Conservation (phyloP, 2,888 invertebrate species). For the Oxystoma pomonae region DNA sequence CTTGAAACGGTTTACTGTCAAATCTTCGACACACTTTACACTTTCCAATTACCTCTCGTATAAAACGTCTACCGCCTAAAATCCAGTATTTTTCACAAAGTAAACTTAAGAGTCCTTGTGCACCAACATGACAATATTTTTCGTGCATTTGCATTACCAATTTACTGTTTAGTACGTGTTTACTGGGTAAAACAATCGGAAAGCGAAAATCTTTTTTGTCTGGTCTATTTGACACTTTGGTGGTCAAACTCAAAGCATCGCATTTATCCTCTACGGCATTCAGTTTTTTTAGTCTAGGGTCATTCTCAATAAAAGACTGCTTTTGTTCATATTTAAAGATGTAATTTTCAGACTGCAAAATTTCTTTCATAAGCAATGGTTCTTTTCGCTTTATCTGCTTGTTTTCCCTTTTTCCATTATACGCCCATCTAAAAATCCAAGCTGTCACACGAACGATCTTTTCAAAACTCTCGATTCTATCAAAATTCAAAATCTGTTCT, state of each 20-base stretch:
- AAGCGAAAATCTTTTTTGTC: slow-evolving; percentile 17
- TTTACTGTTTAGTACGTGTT: slow-evolving; percentile 14
- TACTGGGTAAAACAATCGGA: slow-evolving; percentile 20
- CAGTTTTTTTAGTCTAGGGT: neutral
- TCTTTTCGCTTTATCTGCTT: neutral
- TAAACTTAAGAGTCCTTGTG: slow-evolving; percentile 25
- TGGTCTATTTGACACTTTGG: slow-evolving; percentile 12
- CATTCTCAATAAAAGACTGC: slow-evolving; percentile 10
- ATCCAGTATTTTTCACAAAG: slow-evolving; percentile 30
- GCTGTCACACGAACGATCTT: neutral
- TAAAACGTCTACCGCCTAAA: slow-evolving; percentile 23
- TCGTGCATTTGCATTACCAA: slow-evolving; percentile 19
- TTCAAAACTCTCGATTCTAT: neutral
- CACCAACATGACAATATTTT: slow-evolving; percentile 21
- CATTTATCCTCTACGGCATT: neutral
- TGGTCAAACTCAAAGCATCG: neutral
- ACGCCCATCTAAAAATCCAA: neutral
- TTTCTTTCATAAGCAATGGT: neutral
- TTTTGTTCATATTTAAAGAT: neutral
- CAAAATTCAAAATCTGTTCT: neutral
- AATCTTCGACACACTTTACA: slow-evolving; percentile 28
- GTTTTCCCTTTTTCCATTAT: neutral
- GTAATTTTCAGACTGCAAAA: neutral
- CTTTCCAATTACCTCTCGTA: slow-evolving; percentile 20
- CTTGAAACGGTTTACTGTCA: slow-evolving; percentile 23